phyloP scores from a whole-genome alignment of 2,888 invertebrate species.

The Epinotia demarniana region DNA sequence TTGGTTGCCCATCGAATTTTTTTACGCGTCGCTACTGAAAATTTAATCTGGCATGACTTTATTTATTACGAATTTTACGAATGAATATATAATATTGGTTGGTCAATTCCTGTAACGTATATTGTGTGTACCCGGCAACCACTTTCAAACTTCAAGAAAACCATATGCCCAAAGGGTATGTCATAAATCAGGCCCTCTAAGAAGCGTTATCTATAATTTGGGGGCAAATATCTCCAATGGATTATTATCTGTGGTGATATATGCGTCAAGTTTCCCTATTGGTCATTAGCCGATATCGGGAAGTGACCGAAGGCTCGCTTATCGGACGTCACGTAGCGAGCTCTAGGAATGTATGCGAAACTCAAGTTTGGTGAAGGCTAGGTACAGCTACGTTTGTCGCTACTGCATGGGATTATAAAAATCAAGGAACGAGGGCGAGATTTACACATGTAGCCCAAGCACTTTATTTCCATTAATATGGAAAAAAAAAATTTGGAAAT shows the following conservation, averaged over 20 bases:
- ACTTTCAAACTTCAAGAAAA: slow-evolving; percentile 35
- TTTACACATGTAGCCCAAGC: too few relatives aligned
- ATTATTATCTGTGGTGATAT: slow-evolving; percentile 45
- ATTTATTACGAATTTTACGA: not conserved
- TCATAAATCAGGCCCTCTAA: slow-evolving; percentile 42
- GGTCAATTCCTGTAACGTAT: not conserved
- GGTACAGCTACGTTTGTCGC: not conserved
- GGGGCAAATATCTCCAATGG: slow-evolving; percentile 45
- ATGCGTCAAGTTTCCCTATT: slow-evolving; percentile 51
- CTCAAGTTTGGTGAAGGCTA: not conserved
- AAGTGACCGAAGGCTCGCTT: slow-evolving; percentile 31
- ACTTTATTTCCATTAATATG: too few relatives aligned
- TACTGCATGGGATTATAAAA: not conserved
- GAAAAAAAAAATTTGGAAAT: too few relatives aligned
- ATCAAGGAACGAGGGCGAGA: too few relatives aligned
- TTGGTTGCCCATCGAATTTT: too few relatives aligned
- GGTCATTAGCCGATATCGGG: slow-evolving; percentile 48
- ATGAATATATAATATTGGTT: not conserved
- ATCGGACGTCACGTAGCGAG: slow-evolving; percentile 25
- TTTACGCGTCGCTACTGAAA: too few relatives aligned
- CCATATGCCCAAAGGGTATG: slow-evolving; percentile 36
- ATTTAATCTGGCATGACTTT: too few relatives aligned
- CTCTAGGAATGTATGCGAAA: slow-evolving; percentile 15
- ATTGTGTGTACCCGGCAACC: not conserved
- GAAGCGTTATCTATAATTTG: slow-evolving; percentile 45